Conservation (phyloP, 2,888 invertebrate species). For the Uloborus plumipes region DNA sequence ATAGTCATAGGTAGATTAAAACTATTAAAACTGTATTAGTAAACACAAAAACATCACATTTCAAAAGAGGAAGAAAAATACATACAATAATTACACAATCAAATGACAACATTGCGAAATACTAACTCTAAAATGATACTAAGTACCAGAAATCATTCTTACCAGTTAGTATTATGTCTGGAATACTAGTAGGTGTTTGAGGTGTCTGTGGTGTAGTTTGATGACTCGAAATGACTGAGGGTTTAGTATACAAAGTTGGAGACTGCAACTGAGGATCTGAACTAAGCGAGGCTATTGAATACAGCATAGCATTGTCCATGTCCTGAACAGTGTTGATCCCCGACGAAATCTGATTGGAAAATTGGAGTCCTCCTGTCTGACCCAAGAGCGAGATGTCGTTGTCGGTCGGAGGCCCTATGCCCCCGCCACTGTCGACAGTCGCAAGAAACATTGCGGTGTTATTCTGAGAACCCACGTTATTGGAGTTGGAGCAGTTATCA, state of each 20-base stretch:
- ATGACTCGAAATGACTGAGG: constrained; percentile 67
- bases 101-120: background rate
- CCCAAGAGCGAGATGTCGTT: constrained; percentile 25
- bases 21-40: too few species aligned
- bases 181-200: constrained; percentile 84
- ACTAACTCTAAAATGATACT: background rate
- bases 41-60: too few species aligned
- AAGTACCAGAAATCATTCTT: constrained; percentile 62
- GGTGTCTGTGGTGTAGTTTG: constrained; percentile 77
- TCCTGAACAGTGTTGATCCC: constrained; percentile 50
- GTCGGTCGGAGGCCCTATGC: constrained; percentile 46
- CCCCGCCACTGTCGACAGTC: constrained; percentile 61
- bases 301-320: constrained; percentile 61
- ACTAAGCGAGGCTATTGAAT: constrained; percentile 52
- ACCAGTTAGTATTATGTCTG: constrained; percentile 88
- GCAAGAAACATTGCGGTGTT: constrained; percentile 61
- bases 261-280: constrained; percentile 61
- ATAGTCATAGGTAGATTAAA: too few species aligned
- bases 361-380: constrained; percentile 45
- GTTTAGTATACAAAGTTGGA: constrained; percentile 64
- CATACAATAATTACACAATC: background rate
- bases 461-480: constrained; percentile 47
- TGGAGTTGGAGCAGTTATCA: constrained; percentile 53
- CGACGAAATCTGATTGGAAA: constrained; percentile 47
- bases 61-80: background rate